Base-by-base conservation (phyloP, 2,113 vertebrate genomes). In the Chascanopsetta lugubris region DNA sequence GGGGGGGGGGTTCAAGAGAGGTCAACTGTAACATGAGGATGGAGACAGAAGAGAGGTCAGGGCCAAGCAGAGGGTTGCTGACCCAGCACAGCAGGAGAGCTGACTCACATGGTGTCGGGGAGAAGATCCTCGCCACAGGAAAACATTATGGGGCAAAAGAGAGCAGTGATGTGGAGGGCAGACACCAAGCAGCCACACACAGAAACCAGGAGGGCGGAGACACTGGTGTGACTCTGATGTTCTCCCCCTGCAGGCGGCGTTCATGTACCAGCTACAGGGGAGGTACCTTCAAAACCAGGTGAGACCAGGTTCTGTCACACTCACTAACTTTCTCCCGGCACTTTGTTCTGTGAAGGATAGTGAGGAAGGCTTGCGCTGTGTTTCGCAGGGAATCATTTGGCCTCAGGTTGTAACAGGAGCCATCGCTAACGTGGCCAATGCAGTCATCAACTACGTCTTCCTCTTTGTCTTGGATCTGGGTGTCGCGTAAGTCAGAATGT, bases 251-350 rank as follows among this genome's bases (percentile, higher is more conserved):
- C 80, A 98, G 97, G 96, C 94, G 1, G 80, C 89, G 0, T 97
- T 98, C 18, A 91, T 98, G 79, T 96, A 94, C 88, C 95, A 97
- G 83, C 82, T 97, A 32, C 93, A 96, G 83, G 91, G 80, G 0
- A 85, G 91, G 57, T 98, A 97, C 71, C 91, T 98, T 45, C 94
- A 95, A 79, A 97, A 94, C 48, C 96, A 97, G 96, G 95, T 80
- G 18, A 61, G 13, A 7, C 21, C 55, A n/a, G n/a, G n/a, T 50
- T 22, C 6, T 15, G 20, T 32, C 20, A 15, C 8, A 4, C 24
- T 24, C 2, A 21, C 40, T 20, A 21, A 15, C 8, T 29, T 12
- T 11, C 11, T 43, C 43, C 1, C 6, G 11, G 8, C 15, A n/a
- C 4, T 25, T 27, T 1, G 6, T 20, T 29, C 6, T 6, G n/a